Conservation (phyloP, 1,140 invertebrate genomes). For the Anoplophora glabripennis region DNA sequence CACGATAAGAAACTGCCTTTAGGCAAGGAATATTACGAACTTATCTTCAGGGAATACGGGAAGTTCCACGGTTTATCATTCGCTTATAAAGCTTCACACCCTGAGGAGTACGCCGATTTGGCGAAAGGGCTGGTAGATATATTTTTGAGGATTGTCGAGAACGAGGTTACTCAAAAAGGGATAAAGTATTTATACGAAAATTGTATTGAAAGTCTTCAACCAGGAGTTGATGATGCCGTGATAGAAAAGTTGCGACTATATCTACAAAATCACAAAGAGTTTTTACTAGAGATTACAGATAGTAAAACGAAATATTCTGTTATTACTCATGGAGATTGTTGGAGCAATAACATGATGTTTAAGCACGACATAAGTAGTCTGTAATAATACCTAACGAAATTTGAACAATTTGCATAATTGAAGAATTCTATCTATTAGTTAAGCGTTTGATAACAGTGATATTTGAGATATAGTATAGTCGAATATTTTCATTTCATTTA, state of each 20-base stretch:
- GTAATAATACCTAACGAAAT: too few species aligned
- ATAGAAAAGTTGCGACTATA: slow-evolving; percentile 13
- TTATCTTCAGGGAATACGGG: background rate
- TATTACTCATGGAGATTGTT: slow-evolving; percentile 26
- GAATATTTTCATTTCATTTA: too few species aligned
- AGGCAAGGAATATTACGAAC: background rate
- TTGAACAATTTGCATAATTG: too few species aligned
- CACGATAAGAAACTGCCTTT: background rate
- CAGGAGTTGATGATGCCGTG: background rate
- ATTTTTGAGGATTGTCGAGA: too few species aligned
- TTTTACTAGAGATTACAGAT: slow-evolving; percentile 13
- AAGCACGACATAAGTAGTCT: slow-evolving; percentile 21
- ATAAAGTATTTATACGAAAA: background rate
- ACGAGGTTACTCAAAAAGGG: too few species aligned
- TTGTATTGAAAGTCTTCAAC: background rate
- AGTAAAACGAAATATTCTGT: slow-evolving; percentile 20
- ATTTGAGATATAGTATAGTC: too few species aligned
- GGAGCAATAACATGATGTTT: slow-evolving; percentile 28
- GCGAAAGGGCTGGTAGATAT: background rate
- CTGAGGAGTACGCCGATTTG: background rate
- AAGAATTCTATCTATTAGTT: too few species aligned
- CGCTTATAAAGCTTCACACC: background rate
- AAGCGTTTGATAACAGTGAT: too few species aligned
- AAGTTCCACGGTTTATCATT: background rate
- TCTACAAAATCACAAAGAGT: background rate